Base-by-base conservation (phyloP, 2,797 vertebrate genomes). In the Sebastes flavidus region DNA sequence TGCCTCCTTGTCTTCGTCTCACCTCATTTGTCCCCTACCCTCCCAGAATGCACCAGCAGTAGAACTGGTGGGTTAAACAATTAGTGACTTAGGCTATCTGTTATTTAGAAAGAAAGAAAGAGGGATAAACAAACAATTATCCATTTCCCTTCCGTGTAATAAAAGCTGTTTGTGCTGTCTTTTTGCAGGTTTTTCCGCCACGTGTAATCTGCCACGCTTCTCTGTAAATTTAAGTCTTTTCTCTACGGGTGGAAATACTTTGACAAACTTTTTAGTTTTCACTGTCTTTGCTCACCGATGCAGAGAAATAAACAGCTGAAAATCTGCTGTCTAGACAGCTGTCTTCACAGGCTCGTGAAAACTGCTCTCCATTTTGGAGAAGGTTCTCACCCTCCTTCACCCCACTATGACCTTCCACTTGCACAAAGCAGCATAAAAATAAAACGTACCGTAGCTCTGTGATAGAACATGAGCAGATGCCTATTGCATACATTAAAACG, bases 1-100 rank as follows among this genome's bases (percentile, higher is more conserved):
- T 95, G 81, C 88, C 72, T 91, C 71, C 86, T 81, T 95, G 94
- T 92, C 86, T 95, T 91, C 91, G 93, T 93, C 88, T 92, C 94
- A 94, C 83, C 94, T 94, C 92, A 92, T 78, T 84, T 90, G 82
- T 90, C 89, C 85, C 88, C 89, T 89, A 8, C 88, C 85, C 91
- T 90, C 82, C 76, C 65, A 84, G 70, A 79, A 83, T 74, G 71
- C 75, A 82, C 30, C 56, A 74, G 67, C 18, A 55, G 24, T 30
- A 30, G 20, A 12, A 54, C 20, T 46, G 13, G 65, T 36, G 68
- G 62, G 52, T 84, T 82, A 71, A 77, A 79, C 29, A 78, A 85
- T 79, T 62, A 73, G 34, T 30, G 66, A 76, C 54, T 72, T 65
- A 74, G 29, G 56, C 58, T 65, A n/a, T 82, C 32, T 65, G 66